These are phyloP conservation scores for Hirudo medicinalis DNA, from an alignment of 1,140 invertebrate genomes.

Conservation along the genomic window DNA sequence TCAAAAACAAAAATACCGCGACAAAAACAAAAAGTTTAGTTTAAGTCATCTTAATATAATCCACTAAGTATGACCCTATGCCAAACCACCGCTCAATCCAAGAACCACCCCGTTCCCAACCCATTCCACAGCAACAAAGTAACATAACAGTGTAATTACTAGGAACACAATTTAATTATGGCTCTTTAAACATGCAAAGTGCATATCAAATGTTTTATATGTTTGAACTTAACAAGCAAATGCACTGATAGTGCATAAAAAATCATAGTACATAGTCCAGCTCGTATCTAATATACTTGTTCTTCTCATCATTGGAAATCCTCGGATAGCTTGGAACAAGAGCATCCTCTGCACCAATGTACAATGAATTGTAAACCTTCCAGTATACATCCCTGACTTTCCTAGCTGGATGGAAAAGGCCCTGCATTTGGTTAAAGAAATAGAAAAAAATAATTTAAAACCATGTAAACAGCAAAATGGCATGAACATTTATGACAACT, in stretches of 20 bases:
- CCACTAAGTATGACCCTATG: no score
- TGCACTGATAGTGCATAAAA: neutral
- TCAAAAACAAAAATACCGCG: no score
- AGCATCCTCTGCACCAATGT: slow-evolving; percentile 96
- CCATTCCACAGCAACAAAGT: no score
- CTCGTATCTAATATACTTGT: slow-evolving; percentile 87
- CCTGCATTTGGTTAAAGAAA: slow-evolving; percentile 48
- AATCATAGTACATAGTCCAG: slow-evolving; percentile 79
- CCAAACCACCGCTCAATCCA: no score
- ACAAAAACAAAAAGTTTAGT: no score
- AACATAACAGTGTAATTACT: no score
- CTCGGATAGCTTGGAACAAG: slow-evolving; percentile 92
- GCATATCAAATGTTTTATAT: no score
- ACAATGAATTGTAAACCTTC: slow-evolving; percentile 95
- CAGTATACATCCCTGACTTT: slow-evolving; percentile 99
- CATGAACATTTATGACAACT: slow-evolving; percentile 10
- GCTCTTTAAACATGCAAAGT: no score
- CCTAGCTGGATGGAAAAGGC: slow-evolving; percentile 92
- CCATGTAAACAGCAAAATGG: neutral
- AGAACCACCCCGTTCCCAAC: no score
- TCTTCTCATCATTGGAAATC: slow-evolving; percentile 85
- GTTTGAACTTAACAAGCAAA: no score
- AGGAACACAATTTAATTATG: no score
- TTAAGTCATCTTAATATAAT: no score
- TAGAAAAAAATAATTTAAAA: neutral